phyloP scores from a whole-genome alignment of 2,113 vertebrate species.

The Pelvicachromis taeniatus region DNA sequence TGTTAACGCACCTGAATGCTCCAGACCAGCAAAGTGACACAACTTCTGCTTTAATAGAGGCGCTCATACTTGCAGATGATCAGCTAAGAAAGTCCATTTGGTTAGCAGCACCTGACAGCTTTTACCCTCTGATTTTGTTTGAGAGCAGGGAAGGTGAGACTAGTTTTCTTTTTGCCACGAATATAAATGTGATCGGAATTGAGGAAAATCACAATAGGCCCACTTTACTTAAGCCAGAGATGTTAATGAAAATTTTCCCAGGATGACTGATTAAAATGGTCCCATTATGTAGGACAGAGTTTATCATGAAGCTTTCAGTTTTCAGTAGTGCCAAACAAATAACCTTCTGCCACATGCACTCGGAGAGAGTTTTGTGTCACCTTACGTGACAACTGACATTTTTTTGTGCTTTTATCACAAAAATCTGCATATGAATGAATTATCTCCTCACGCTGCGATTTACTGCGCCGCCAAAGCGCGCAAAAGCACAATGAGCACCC shows the following conservation, averaged over 20 bases:
- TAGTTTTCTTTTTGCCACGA: not conserved
- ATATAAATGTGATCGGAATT: not conserved
- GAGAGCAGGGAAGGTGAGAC: not conserved
- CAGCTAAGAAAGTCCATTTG: not conserved
- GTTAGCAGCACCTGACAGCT: not conserved
- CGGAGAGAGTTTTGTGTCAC: not conserved
- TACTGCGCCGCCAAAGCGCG: not conserved
- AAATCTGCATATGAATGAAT: constrained; percentile 14
- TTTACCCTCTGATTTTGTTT: not conserved
- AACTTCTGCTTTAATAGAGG: not conserved
- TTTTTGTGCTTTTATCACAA: not conserved
- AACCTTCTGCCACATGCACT: not conserved
- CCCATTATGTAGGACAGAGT: not conserved
- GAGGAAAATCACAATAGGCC: not conserved
- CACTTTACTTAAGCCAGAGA: not conserved
- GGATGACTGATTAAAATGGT: not conserved
- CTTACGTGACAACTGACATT: not conserved
- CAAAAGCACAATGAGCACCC: constrained; percentile 19
- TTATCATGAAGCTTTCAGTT: not conserved
- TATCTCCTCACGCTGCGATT: not conserved
- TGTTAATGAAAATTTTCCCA: not conserved
- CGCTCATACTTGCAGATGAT: not conserved
- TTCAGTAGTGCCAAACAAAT: not conserved
- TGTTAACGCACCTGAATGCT: not conserved
- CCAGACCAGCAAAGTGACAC: not conserved